A percentile compares a stretch with the other conserved stretches of the same genome.
Conservation (phyloP, 2,797 vertebrate genomes). For the Poliocrania exsul region DNA sequence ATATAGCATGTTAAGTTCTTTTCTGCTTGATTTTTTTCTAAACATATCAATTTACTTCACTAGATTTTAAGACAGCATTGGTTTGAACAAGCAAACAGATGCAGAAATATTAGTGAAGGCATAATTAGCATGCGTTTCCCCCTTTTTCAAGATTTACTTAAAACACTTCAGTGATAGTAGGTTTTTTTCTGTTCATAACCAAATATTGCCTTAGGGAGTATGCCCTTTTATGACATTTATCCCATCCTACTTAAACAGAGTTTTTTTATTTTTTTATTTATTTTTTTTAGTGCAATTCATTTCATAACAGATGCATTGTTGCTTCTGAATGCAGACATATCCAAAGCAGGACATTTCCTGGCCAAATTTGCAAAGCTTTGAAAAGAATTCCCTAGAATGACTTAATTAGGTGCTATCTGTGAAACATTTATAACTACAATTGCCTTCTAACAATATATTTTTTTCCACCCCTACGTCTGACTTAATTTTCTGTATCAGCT, state of each 20-base stretch:
- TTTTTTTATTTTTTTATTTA: too few relatives aligned
- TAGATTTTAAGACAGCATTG: background rate
- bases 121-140: background rate
- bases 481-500: background rate
- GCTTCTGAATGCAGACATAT: background rate
- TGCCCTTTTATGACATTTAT: background rate
- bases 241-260: background rate
- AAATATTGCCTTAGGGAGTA: background rate
- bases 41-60: background rate
- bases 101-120: background rate
- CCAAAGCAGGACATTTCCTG: background rate
- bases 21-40: conserved; percentile 34
- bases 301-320: background rate
- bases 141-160: background rate
- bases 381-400: background rate
- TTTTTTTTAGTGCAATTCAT: background rate
- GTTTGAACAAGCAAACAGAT: background rate
- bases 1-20: background rate
- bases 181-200: background rate
- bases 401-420: background rate
- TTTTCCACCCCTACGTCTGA: background rate
- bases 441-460: background rate
- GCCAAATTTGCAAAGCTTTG: background rate
- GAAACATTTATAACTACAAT: conserved; percentile 7
- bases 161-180: background rate